A percentile compares a stretch with the other conserved stretches of the same genome.
phyloP scores from a whole-genome alignment of 2,113 vertebrate species.

The Prinia subflava region DNA sequence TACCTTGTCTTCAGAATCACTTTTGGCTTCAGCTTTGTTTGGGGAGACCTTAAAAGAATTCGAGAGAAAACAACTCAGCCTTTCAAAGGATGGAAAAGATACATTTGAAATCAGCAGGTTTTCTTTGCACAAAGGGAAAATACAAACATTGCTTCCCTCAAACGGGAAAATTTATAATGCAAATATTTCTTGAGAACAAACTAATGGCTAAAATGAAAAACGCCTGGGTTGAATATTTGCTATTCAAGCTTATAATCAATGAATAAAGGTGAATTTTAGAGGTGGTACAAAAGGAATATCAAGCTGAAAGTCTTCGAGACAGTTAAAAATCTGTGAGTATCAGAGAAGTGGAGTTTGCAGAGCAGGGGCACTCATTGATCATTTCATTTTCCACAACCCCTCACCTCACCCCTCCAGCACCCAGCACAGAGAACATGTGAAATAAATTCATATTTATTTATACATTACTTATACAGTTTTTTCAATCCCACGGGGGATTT shows the following conservation, averaged over 20 bases:
- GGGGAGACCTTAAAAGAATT: constrained; percentile 72
- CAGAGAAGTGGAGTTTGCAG: not conserved
- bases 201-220: not conserved
- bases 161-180: not conserved
- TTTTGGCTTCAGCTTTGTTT: constrained; percentile 73
- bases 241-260: not conserved
- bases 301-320: not conserved
- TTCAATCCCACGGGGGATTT: not conserved
- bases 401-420: not conserved
- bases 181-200: not conserved
- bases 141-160: not conserved
- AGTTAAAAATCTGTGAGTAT: not conserved
- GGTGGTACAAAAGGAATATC: not conserved
- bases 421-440: rapidly evolving
- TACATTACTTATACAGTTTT: rapidly evolving
- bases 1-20: constrained; percentile 75
- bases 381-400: not conserved
- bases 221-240: not conserved
- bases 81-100: not conserved
- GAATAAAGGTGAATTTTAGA: not conserved
- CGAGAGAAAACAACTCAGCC: not conserved
- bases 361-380: not conserved
- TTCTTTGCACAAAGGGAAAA: not conserved
- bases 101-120: not conserved
- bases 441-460: not conserved